Conservation (phyloP, 2,113 vertebrate species). For the Pseudopipra pipra region DNA sequence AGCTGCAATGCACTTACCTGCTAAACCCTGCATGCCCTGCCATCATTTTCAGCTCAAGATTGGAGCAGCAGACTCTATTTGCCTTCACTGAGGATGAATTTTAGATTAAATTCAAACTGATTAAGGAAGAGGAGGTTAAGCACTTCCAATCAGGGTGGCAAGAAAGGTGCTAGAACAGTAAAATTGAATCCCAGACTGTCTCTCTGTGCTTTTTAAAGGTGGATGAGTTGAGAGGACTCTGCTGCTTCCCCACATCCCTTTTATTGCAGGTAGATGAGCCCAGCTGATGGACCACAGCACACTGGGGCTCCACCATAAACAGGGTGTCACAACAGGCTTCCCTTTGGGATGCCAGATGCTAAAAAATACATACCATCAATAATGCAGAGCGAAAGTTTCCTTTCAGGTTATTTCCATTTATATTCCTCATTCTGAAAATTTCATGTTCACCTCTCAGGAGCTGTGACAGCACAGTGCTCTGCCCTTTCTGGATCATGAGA, state of each 20-base stretch:
- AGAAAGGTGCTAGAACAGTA: background rate
- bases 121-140: conserved; percentile 58
- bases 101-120: conserved; percentile 53
- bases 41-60: background rate
- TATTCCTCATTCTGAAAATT: background rate
- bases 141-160: conserved; percentile 35
- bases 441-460: background rate
- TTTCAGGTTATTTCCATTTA: background rate
- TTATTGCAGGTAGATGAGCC: background rate
- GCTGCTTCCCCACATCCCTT: background rate
- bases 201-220: background rate
- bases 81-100: background rate
- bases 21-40: background rate
- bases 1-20: background rate
- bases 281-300: accelerated
- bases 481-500: background rate
- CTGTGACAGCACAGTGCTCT: background rate
- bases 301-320: background rate
- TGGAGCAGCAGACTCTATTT: conserved; percentile 6
- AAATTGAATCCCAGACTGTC: background rate
- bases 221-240: background rate
- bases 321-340: background rate
- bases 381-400: background rate
- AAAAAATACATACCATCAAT: background rate
- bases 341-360: accelerated